Evolutionary conservation across 2,113 vertebrate genomes (phyloP).

Genomic region (Buteo buteo): DNA sequence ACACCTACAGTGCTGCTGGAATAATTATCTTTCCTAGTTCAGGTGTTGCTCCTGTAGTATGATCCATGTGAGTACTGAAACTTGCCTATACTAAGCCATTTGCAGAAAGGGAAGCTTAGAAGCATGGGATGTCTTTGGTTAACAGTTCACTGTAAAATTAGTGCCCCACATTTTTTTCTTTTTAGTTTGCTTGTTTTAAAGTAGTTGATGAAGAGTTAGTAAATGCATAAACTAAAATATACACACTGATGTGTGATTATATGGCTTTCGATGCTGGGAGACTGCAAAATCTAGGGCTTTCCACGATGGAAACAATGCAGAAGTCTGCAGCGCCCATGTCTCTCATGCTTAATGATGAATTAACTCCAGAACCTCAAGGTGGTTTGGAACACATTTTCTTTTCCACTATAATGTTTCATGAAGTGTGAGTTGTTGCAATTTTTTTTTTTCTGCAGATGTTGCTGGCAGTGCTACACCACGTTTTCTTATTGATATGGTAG

Average conservation of each 20-base stretch:
- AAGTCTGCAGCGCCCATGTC: background rate
- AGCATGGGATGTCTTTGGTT: background rate
- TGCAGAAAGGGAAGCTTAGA: background rate
- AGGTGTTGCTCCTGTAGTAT: background rate
- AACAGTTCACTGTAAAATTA: background rate
- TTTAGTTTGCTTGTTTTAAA: background rate
- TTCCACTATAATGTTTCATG: conserved; percentile 60
- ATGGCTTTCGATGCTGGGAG: background rate
- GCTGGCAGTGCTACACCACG: background rate
- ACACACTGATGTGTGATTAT: background rate
- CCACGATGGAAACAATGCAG: background rate
- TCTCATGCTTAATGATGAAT: conserved; percentile 1
- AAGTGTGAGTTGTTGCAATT: conserved; percentile 37
- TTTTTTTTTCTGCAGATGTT: conserved; percentile 29
- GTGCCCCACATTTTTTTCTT: background rate
- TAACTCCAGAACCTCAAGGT: conserved; percentile 40
- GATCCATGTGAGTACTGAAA: background rate
- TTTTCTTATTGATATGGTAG: conserved; percentile 11
- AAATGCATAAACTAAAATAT: background rate
- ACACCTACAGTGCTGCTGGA: background rate
- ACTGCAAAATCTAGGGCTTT: background rate
- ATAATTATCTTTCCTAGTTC: background rate
- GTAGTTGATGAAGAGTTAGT: background rate
- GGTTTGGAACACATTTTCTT: conserved; percentile 51
- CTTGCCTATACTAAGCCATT: background rate